Base-by-base conservation (phyloP, 2,113 vertebrate genomes). In the Donacobius atricapilla region DNA sequence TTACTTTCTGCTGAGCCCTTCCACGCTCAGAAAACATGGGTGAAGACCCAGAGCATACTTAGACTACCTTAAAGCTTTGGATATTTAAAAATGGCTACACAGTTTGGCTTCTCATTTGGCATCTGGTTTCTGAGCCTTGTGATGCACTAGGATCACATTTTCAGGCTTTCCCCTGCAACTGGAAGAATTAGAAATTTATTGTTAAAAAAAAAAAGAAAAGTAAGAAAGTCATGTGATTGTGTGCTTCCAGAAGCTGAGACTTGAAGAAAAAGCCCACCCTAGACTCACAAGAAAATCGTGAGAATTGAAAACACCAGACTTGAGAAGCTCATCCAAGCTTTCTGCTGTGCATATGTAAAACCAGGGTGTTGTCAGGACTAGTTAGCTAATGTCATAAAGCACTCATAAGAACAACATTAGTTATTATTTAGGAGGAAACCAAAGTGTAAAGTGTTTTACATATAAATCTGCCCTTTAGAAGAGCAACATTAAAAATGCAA, bases 341-440 rank as follows among this genome's bases (percentile, higher is more conserved):
- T 93, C 94, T 96, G 94, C 89, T 94, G 89, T 91, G 65, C 86
- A 83, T 95, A 88, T 95, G 96, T 82, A 96, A 95, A 96, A 93
- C 64, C 60, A 88, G 92, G 86, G 92, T 96, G 94, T 89, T 96
- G 96, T 96, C 92, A 96, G 88, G 83, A 94, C 94, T 84, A 88
- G 83, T 93, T 93, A 94, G 86, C 57, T 90, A 82, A 69, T 92
- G 94, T 78, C 81, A 90, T 95, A 97, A 97, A 96, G 94, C 92
- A 93, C 88, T 95, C 92, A 96, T 57, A 94, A 86, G 72, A 89
- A 87, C 65, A 89, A 95, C 53, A 13, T 86, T 86, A 63, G 64
- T 81, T 96, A 78, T 93, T 97, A 96, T 96, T 96, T 94, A 96
- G 83, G 90, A 94, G 96, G 94, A 96, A 96, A 94, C 85, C 92